These are phyloP conservation scores for Dysidea cf. avara DNA, from an alignment of 37 sponge, comb jelly and placozoan species.

Conservation along the genomic window DNA sequence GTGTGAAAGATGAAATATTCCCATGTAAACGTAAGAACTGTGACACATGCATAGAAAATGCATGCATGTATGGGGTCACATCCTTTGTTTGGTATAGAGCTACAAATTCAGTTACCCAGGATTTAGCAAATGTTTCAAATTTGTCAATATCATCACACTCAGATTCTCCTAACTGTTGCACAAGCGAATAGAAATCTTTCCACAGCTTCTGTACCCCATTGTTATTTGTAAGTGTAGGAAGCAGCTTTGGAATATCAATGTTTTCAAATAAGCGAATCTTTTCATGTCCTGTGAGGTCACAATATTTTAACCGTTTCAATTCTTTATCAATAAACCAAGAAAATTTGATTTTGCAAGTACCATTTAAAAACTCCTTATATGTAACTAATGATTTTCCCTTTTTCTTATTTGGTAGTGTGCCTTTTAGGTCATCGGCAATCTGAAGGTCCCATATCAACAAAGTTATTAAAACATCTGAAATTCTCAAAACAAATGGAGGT, in stretches of 20 bases:
- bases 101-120: background rate
- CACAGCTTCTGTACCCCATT: background rate
- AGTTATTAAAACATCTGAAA: constrained; percentile 6
- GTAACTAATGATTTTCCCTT: background rate
- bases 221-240: constrained; percentile 4
- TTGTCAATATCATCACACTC: background rate
- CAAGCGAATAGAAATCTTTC: background rate
- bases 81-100: background rate
- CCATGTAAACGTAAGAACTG: too few species aligned
- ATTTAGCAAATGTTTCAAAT: constrained; percentile 4
- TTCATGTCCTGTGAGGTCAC: constrained; percentile 17
- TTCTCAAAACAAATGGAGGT: constrained; percentile 21
- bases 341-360: background rate
- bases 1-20: too few species aligned
- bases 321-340: background rate
- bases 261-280: constrained; percentile 1
- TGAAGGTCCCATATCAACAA: constrained; percentile 4
- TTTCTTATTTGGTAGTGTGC: background rate
- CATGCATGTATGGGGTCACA: background rate
- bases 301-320: constrained; percentile 3
- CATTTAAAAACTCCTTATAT: background rate
- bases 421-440: constrained; percentile 8
- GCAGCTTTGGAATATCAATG: background rate
- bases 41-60: too few species aligned
- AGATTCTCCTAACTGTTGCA: background rate